Evolutionary conservation across 2,888 invertebrate genomes (phyloP), one percentile per base, ranked within the genome.

Genomic region (Cataglyphis cursor): DNA sequence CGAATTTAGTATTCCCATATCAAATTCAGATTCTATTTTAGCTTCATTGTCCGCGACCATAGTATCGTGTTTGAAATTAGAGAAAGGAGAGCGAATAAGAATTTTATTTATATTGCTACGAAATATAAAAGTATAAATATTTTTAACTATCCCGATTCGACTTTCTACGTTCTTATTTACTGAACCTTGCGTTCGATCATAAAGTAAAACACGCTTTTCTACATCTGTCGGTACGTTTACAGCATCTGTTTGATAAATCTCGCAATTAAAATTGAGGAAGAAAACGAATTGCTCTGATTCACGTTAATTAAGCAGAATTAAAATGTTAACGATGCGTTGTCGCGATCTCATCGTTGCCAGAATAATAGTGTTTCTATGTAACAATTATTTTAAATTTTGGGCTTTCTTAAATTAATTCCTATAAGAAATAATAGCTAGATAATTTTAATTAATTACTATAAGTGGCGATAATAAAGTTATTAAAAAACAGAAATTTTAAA

Each of bases 131-230:
- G 61, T 41, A 76, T 68, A 74, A 84, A 78, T 65, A 66, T 76
- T 31, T 80, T 66, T 83, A 66, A 41, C 41, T 54, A 54, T 28
- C 72, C 44, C 18, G 15, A 10, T n/a, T n/a, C 31, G 21, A 89
- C 90, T 90, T 90, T 90, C 90, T 89, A 86, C 73, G 70, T 83
- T 75, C 85, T 83, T 75, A 78, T 85, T 86, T 85, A 86, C 85
- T 83, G 84, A 59, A 81, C 62, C 44, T 57, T 75, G 70, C 44
- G 51, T 73, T 38, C 51, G 61, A 62, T 80, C 82, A 41, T 76
- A 72, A 74, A 86, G 35, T 62, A 35, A 51, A 41, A 31, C 54
- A n/a, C 62, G 31, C 65, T 78, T 62, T 68, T n/a, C n/a, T 24
- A 28, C 10, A 28, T 35, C 24, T 35, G 18, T 44, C 51, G 21